A percentile compares a stretch with the other conserved stretches of the same genome.
These are phyloP conservation scores for Smithornis capensis DNA, from an alignment of 2,113 vertebrate species.

Conservation along the genomic window DNA sequence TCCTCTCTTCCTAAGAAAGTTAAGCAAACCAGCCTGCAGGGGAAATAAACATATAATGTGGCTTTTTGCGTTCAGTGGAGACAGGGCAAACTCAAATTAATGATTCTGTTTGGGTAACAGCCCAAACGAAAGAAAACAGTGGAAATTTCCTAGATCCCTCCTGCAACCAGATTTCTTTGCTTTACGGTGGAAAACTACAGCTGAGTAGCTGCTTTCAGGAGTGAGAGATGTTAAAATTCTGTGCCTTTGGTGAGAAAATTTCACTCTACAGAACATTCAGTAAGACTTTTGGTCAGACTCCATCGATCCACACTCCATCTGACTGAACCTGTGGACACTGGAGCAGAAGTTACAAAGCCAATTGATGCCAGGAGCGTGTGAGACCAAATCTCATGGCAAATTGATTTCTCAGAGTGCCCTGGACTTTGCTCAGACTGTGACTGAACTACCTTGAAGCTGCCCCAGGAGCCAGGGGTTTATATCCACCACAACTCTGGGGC, in stretches of 20 bases:
- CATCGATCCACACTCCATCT: not conserved
- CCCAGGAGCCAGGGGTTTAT: not conserved
- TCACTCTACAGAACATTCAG: not conserved
- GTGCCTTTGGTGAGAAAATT: not conserved
- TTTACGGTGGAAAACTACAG: not conserved
- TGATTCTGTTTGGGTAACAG: not conserved
- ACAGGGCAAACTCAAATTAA: not conserved
- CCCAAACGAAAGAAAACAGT: not conserved
- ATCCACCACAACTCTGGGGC: not conserved
- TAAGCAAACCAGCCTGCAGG: not conserved
- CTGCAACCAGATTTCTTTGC: not conserved
- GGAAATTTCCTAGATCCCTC: slow-evolving; percentile 1
- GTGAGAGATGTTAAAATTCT: not conserved
- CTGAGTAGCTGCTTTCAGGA: not conserved
- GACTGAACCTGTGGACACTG: not conserved
- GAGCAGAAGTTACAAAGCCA: not conserved
- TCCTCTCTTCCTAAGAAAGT: not conserved
- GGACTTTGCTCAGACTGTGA: not conserved
- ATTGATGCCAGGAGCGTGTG: not conserved
- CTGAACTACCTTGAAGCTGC: not conserved
- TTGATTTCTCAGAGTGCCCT: not conserved
- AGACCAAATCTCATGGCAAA: not conserved
- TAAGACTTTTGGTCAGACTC: not conserved
- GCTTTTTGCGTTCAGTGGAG: not conserved
- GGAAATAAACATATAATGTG: slow-evolving; percentile 11